These are phyloP conservation scores for Lontra canadensis DNA, from an alignment of 2,113 vertebrate species.

Conservation along the genomic window DNA sequence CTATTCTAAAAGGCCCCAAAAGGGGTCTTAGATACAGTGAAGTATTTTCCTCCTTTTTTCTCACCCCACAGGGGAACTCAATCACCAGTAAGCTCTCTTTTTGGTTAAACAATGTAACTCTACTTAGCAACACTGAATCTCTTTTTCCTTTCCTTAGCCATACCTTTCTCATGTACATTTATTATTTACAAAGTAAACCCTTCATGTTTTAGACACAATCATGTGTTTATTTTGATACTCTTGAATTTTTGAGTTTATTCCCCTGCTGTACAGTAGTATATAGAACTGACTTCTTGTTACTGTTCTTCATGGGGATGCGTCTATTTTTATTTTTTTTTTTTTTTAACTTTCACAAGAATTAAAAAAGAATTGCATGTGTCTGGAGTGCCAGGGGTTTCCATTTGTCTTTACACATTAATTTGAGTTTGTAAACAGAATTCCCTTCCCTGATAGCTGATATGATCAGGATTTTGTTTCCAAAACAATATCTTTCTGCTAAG, in stretches of 20 bases:
- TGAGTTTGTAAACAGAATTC: slow-evolving; percentile 82
- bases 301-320: neutral
- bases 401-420: slow-evolving; percentile 77
- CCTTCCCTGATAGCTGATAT: slow-evolving; percentile 64
- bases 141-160: neutral
- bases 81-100: slow-evolving; percentile 5
- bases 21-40: neutral
- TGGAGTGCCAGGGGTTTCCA: slow-evolving; percentile 77
- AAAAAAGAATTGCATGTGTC: slow-evolving; percentile 56
- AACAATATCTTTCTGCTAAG: slow-evolving; percentile 71
- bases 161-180: neutral
- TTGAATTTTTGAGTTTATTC: slow-evolving; percentile 20
- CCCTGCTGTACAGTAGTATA: neutral
- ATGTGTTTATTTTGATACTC: slow-evolving; percentile 33
- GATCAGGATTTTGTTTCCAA: slow-evolving; percentile 74
- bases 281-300: neutral
- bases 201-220: slow-evolving; percentile 3
- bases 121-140: neutral
- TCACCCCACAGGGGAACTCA: neutral
- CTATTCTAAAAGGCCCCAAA: slow-evolving; percentile 20
- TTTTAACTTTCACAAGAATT: slow-evolving; percentile 67
- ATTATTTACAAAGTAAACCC: slow-evolving; percentile 34
- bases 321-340: neutral
- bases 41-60: neutral
- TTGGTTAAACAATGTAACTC: slow-evolving; percentile 56